These are phyloP conservation scores for mouse (Mus musculus) DNA, from an alignment of 2,113 vertebrate species.

Conservation along the genomic window DNA sequence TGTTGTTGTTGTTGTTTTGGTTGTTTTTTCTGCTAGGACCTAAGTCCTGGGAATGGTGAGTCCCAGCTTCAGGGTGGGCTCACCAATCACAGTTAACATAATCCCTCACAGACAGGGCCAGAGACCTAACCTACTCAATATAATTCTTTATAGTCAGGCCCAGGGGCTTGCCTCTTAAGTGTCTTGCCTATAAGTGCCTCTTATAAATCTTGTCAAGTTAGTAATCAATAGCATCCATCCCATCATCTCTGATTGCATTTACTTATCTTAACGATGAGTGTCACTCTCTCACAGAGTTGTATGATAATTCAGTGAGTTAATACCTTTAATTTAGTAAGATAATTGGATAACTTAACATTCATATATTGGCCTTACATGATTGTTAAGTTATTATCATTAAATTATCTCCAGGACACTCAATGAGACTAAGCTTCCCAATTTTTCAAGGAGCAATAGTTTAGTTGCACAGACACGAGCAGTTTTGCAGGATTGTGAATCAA, in stretches of 20 bases:
- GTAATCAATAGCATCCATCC: neutral
- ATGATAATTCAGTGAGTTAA: neutral
- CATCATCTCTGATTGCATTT: neutral
- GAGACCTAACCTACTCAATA: neutral
- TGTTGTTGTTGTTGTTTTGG: neutral
- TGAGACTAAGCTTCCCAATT: neutral
- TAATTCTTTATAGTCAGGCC: neutral
- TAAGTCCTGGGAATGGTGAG: neutral
- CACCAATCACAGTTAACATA: neutral
- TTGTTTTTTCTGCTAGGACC: neutral
- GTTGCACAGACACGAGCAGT: neutral
- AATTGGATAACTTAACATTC: no score
- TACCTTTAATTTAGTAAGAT: neutral
- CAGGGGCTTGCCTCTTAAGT: neutral
- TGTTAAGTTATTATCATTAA: neutral
- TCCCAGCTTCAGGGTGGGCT: no score
- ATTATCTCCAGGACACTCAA: neutral
- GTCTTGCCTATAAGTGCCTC: neutral
- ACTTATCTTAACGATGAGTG: neutral
- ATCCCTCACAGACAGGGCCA: neutral
- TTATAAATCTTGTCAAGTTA: neutral
- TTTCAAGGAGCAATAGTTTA: neutral
- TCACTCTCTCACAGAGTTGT: neutral
- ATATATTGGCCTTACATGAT: neutral
- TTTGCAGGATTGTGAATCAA: constrained; percentile 2